Evolutionary conservation across 2,113 vertebrate species (phyloP).

Genomic region (Microtus ochrogaster): DNA sequence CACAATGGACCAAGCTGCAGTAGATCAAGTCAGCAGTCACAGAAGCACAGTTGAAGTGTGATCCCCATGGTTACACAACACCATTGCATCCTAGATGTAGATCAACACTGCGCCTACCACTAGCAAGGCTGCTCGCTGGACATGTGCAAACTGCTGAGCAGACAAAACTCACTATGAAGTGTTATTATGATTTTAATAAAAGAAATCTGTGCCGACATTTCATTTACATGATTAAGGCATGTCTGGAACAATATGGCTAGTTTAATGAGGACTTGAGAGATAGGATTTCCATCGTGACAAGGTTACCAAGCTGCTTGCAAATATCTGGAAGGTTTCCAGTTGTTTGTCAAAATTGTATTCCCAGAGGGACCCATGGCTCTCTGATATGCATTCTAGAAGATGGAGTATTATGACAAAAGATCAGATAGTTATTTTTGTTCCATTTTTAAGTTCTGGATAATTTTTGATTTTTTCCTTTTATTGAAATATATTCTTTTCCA

Average conservation of each 20-base stretch:
- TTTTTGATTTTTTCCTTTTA: not conserved
- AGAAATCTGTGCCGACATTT: conserved; percentile 16
- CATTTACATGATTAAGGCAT: not conserved
- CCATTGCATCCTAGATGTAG: conserved; percentile 18
- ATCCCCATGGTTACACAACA: not conserved
- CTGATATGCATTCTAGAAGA: conserved; percentile 12
- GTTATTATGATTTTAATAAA: not conserved
- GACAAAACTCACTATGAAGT: not conserved
- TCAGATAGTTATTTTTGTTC: not conserved
- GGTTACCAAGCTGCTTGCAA: not conserved
- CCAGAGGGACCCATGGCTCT: not conserved
- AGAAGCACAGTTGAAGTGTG: not conserved
- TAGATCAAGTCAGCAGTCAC: not conserved
- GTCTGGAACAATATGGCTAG: not conserved
- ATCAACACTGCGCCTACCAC: not conserved
- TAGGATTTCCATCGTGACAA: not conserved
- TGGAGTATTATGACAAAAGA: not conserved
- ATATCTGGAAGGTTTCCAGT: not conserved
- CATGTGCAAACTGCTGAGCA: not conserved
- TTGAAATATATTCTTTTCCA: not conserved
- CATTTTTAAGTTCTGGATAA: conserved; percentile 28
- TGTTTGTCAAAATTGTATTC: conserved; percentile 3
- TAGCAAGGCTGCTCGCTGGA: not conserved
- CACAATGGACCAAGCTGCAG: not conserved
- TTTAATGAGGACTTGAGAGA: not conserved